Evolutionary conservation across 53 echinoderm and acorn worm genomes (phyloP), one percentile per base, ranked within the genome.

Genomic region (Pentamera pediparva): DNA sequence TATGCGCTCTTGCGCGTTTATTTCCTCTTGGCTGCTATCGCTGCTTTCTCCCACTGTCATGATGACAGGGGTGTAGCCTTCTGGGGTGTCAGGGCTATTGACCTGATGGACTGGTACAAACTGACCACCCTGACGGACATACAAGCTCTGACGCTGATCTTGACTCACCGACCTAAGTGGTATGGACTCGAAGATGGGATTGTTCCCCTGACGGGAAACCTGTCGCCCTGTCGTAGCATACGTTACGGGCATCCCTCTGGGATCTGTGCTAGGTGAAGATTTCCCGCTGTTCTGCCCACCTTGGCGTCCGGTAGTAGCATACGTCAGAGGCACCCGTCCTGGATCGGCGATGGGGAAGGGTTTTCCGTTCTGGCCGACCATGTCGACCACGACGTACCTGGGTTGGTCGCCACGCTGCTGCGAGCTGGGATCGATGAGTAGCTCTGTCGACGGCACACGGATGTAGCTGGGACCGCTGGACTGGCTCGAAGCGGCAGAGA

Each of bases 401-500:
- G 51, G 51, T 30, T 37, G 52, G n/a, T 51, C 50, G 30, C 47
- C 18, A 31, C 32, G 17, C 24, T 32, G 32, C 18, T 35, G 51
- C 6, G 51, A 28, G 6, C 33, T 13, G 4, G 69, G 15, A 31
- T 52, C 49, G 20, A 71, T 71, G 30, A 71, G 54, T 24, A 71
- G 32, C 21, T 50, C 72, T 13, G 72, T 71, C 13, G 72, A 71
- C 4, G 72, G 52, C 18, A 53, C 51, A n/a, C 72, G 31, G 6
- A 52, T n/a, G 37, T 52, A 52, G 53, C 72, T 53, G 6, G 50
- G 32, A 6, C 72, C 72, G 53, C 72, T 71, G n/a, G 21, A n/a
- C 32, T 52, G 72, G 53, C 72, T 71, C 34, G 72, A 71, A 13
- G 25, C 33, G 27, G 34, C 38, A 8, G 72, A 71, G 19, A 71